Conservation (phyloP, 2,888 invertebrate genomes). For the Thymelicus lineola region DNA sequence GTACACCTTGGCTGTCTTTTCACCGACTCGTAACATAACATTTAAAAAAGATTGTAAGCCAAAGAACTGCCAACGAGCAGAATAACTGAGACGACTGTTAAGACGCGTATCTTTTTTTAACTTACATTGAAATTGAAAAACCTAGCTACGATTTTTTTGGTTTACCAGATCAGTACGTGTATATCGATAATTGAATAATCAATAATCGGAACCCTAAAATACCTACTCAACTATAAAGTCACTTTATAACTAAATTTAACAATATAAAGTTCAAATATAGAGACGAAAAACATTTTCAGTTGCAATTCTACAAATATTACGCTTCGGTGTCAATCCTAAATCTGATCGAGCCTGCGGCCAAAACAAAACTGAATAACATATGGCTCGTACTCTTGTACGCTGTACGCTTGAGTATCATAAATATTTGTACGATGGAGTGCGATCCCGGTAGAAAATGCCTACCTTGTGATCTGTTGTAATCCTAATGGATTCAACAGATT, state of each 20-base stretch:
- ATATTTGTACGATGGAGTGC: conserved; percentile 35
- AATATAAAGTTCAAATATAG: too few relatives aligned
- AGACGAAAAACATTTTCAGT: background rate
- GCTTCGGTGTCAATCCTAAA: conserved; percentile 8
- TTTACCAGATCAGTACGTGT: too few relatives aligned
- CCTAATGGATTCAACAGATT: conserved; percentile 37
- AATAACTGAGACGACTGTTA: too few relatives aligned
- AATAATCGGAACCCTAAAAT: too few relatives aligned
- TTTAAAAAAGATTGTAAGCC: too few relatives aligned
- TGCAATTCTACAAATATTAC: background rate
- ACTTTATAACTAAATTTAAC: too few relatives aligned
- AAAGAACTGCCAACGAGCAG: too few relatives aligned
- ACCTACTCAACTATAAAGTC: too few relatives aligned
- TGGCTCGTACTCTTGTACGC: conserved; percentile 7
- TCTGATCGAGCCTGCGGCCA: conserved; percentile 15
- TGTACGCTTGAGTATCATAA: conserved; percentile 32
- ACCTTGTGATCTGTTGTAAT: conserved; percentile 36
- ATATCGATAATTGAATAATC: too few relatives aligned
- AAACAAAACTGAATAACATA: conserved; percentile 28
- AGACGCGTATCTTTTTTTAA: too few relatives aligned
- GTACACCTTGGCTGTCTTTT: conserved; percentile 40
- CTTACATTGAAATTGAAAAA: too few relatives aligned
- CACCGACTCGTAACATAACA: conserved; percentile 40
- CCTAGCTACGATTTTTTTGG: too few relatives aligned
- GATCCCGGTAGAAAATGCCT: conserved; percentile 20